Percentiles rank a stretch among this genome's conserved stretches.
Evolutionary conservation across 1,140 invertebrate species (phyloP).

Genomic region (Vanessa tameamea): DNA sequence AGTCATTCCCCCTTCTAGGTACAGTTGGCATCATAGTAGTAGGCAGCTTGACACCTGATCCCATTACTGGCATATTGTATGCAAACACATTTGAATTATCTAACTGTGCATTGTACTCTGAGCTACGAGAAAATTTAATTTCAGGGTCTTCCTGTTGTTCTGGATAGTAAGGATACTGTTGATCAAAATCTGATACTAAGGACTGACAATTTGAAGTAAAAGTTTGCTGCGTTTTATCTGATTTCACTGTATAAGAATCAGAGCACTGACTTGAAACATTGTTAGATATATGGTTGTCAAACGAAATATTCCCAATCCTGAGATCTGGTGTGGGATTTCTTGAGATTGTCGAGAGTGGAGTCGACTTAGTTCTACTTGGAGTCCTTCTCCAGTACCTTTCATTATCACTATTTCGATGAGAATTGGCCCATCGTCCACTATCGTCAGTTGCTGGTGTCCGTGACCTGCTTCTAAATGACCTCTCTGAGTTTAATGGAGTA

Average conservation of each 20-base stretch:
- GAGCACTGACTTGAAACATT: constrained; percentile 49
- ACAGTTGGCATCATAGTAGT: constrained; percentile 47
- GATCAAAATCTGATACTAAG: constrained; percentile 57
- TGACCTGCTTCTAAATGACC: constrained; percentile 74
- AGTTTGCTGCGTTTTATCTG: constrained; percentile 62
- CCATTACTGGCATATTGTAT: constrained; percentile 57
- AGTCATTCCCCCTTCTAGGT: constrained; percentile 49
- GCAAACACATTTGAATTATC: constrained; percentile 56
- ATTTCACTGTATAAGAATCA: constrained; percentile 57
- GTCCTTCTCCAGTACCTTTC: constrained; percentile 68
- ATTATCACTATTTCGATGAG: constrained; percentile 58
- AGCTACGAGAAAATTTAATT: constrained; percentile 71
- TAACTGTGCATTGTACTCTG: constrained; percentile 61
- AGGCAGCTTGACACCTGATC: constrained; percentile 48
- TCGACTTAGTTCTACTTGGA: constrained; percentile 59
- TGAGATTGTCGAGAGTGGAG: constrained; percentile 50
- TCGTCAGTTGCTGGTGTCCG: constrained; percentile 70
- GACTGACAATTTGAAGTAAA: constrained; percentile 44
- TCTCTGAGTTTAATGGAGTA: constrained; percentile 68
- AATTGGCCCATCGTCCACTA: constrained; percentile 53
- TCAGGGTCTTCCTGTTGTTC: constrained; percentile 69
- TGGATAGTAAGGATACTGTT: constrained; percentile 58
- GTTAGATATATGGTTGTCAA: constrained; percentile 57
- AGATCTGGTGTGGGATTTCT: constrained; percentile 66
- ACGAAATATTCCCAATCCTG: constrained; percentile 60